A percentile compares a stretch with the other conserved stretches of the same genome.
Evolutionary conservation across 2,113 vertebrate genomes (phyloP).

Genomic region (Apodemus speciosus): DNA sequence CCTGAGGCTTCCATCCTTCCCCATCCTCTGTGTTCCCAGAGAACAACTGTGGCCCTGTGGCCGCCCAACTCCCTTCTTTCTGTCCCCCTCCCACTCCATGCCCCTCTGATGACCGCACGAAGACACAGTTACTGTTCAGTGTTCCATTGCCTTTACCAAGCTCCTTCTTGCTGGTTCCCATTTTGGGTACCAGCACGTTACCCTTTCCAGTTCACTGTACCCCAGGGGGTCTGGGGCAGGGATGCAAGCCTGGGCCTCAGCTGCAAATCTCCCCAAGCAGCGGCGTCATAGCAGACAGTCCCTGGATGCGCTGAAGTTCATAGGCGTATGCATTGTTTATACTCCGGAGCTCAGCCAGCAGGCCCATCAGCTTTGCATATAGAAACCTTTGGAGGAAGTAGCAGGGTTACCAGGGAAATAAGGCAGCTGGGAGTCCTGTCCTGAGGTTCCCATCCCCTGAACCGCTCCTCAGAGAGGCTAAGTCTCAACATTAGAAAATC

Average conservation of each 20-base stretch:
- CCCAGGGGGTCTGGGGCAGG: not conserved
- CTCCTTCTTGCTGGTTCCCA: not conserved
- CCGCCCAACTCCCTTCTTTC: not conserved
- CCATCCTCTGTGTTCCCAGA: constrained; percentile 54
- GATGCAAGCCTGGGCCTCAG: constrained; percentile 52
- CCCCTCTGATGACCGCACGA: constrained; percentile 22
- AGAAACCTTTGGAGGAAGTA: constrained; percentile 77
- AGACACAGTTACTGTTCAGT: constrained; percentile 54
- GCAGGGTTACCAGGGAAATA: constrained; percentile 17
- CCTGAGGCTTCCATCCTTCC: constrained; percentile 16
- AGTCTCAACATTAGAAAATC: constrained; percentile 28
- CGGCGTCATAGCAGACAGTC: constrained; percentile 79
- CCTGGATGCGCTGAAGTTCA: constrained; percentile 83
- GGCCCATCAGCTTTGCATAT: constrained; percentile 83
- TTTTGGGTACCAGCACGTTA: not conserved
- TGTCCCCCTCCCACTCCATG: too few relatives aligned
- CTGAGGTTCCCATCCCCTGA: not conserved
- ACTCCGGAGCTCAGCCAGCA: constrained; percentile 83
- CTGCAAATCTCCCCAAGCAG: constrained; percentile 85
- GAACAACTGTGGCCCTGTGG: not conserved
- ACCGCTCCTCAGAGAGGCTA: not conserved
- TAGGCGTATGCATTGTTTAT: constrained; percentile 75
- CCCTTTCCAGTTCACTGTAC: not conserved
- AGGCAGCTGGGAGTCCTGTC: not conserved
- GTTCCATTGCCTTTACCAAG: constrained; percentile 41